Conservation (phyloP, 1,140 invertebrate species). For the Caenorhabditis tropicalis region DNA sequence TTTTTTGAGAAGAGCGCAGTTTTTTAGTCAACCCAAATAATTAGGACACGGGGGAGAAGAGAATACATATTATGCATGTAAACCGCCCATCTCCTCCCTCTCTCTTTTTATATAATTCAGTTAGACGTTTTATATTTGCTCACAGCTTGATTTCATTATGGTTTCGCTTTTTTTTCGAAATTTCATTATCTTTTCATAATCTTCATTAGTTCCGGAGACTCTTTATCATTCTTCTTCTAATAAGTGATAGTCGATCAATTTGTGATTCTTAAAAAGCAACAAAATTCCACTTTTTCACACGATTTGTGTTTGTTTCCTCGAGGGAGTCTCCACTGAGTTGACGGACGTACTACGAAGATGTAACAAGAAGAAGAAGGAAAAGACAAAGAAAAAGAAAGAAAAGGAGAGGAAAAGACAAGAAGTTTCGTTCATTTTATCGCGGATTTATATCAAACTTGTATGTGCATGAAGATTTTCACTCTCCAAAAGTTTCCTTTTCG, state of each 20-base stretch:
- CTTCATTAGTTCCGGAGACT: neutral
- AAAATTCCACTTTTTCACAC: slow-evolving; percentile 21
- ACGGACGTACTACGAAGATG: slow-evolving; percentile 28
- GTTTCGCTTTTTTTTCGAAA: too few species aligned
- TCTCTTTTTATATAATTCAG: neutral
- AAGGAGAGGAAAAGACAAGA: neutral
- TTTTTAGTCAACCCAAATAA: neutral
- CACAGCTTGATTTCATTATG: too few species aligned
- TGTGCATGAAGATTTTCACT: neutral
- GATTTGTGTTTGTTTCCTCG: slow-evolving; percentile 34
- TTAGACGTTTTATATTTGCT: neutral
- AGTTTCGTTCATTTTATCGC: slow-evolving; percentile 23
- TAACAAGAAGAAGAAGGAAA: neutral
- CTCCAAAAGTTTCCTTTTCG: neutral
- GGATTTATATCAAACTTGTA: slow-evolving; percentile 35
- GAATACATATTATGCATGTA: neutral
- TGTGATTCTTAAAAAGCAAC: neutral
- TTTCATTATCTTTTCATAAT: too few species aligned
- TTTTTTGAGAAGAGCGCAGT: neutral
- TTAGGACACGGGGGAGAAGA: neutral
- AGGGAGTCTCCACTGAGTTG: slow-evolving; percentile 3
- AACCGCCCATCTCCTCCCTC: neutral
- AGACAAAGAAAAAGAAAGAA: neutral
- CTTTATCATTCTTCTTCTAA: neutral
- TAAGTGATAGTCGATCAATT: neutral